Evolutionary conservation across 2,113 vertebrate species (phyloP), one percentile per base, ranked within the genome.

Genomic region (Elephas maximus): DNA sequence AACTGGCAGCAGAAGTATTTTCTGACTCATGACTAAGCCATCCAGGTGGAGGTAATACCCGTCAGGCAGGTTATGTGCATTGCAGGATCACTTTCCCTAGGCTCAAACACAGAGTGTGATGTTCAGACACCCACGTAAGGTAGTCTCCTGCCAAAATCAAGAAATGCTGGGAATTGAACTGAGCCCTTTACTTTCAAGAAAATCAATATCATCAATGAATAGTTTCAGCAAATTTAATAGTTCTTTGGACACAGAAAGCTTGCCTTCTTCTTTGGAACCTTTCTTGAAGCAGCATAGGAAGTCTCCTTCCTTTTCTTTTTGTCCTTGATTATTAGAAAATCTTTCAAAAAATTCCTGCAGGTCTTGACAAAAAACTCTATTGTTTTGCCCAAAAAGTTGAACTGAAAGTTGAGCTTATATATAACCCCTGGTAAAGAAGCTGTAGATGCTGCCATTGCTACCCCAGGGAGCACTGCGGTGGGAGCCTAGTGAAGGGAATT

Each of bases 1-100:
- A 45, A 21, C 30, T 74, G 79, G 73, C 80, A 15, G 2, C 4
- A 17, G 53, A 33, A 8, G 24, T 51, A 84, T 85, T 69, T 44
- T 81, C 53, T 96, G 95, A 97, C 90, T 90, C 88, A 74, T 14
- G 20, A 69, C 8, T 10, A 10, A 88, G n/a, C 45, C 63, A 74
- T 11, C 24, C 91, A 71, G 93, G 78, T 37, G 21, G 65, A 51
- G 28, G 67, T 18, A 20, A 30, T 28, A 95, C 95, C 92, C 2
- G 88, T 82, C 60, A 2, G 78, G 51, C 97, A 88, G 79, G 96
- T 91, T 92, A 18, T 67, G 9, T 37, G 1, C 33, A 84, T 73
- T 67, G 20, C 82, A 6, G 3, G 79, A 41, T 84, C 28, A 14
- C 78, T 74, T 57, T 82, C 81, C 83, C 85, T 9, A 0, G 5